Conservation (phyloP, 1,140 invertebrate species). For the Drosophila punjabiensis region DNA sequence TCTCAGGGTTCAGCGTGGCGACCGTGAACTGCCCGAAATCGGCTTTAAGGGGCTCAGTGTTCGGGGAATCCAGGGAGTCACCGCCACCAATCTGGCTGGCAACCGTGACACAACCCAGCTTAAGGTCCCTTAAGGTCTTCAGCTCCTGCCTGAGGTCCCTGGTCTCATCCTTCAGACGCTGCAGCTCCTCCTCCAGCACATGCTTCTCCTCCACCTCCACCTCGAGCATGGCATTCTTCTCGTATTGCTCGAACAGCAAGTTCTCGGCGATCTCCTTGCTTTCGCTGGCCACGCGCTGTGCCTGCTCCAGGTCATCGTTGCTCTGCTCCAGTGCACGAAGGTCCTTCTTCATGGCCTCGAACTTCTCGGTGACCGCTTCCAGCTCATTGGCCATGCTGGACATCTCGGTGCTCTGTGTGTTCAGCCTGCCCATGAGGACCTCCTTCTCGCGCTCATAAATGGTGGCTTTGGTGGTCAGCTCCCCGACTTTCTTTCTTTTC, state of each 20-base stretch:
- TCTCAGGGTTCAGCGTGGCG: not conserved
- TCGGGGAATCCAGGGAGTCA: not conserved
- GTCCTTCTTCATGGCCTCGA: slow-evolving; percentile 93
- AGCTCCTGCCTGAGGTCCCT: slow-evolving; percentile 96
- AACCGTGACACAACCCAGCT: slow-evolving; percentile 78
- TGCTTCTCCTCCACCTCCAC: slow-evolving; percentile 99
- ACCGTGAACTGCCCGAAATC: not conserved
- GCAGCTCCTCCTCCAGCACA: slow-evolving; percentile 94
- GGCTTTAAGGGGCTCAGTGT: no score
- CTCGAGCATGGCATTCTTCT: slow-evolving; percentile 98
- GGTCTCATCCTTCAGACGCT: slow-evolving; percentile 98
- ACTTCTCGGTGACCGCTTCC: slow-evolving; percentile 91
- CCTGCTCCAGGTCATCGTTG: slow-evolving; percentile 98
- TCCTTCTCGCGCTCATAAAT: slow-evolving; percentile 94
- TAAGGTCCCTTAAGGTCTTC: not conserved
- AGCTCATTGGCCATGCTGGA: slow-evolving; percentile 90
- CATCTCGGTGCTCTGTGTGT: slow-evolving; percentile 91
- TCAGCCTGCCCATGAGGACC: slow-evolving; percentile 92
- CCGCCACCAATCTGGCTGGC: slow-evolving; percentile 16
- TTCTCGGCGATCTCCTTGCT: slow-evolving; percentile 97
- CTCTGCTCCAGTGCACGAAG: slow-evolving; percentile 97
- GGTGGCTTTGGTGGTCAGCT: slow-evolving; percentile 91
- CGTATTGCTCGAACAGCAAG: slow-evolving; percentile 96
- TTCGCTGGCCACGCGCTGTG: slow-evolving; percentile 95
- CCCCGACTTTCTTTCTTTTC: slow-evolving; percentile 93